Evolutionary conservation across 2,113 vertebrate genomes (phyloP).

Genomic region (Taxidea taxus): DNA sequence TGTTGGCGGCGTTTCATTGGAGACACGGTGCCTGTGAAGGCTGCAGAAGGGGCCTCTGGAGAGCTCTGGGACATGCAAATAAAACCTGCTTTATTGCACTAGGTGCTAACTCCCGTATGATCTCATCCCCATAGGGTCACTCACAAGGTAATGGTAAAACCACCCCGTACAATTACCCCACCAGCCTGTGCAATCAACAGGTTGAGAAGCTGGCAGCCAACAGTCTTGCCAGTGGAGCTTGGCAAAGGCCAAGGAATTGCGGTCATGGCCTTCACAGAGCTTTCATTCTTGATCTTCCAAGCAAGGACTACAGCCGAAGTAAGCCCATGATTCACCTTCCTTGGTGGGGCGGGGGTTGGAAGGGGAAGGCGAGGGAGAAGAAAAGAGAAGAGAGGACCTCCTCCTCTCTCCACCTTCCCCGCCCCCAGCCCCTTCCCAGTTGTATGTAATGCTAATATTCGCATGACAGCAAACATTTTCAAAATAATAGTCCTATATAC

Average conservation of each 20-base stretch:
- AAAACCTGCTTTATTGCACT: slow-evolving; percentile 80
- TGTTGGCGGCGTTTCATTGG: slow-evolving; percentile 73
- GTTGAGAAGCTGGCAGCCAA: slow-evolving; percentile 62
- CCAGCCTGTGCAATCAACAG: slow-evolving; percentile 74
- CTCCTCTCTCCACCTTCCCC: background rate
- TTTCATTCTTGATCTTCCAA: slow-evolving; percentile 67
- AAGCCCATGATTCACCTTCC: slow-evolving; percentile 62
- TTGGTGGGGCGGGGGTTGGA: background rate
- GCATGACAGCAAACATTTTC: slow-evolving; percentile 88
- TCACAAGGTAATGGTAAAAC: slow-evolving; percentile 80
- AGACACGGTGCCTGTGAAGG: slow-evolving; percentile 77
- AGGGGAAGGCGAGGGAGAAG: background rate
- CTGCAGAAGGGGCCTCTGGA: slow-evolving; percentile 73
- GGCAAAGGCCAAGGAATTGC: slow-evolving; percentile 65
- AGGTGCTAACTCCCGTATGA: slow-evolving; percentile 80
- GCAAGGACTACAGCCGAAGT: slow-evolving; percentile 53
- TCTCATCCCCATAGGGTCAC: slow-evolving; percentile 72
- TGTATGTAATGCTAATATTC: slow-evolving; percentile 83
- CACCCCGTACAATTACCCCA: slow-evolving; percentile 74
- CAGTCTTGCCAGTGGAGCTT: slow-evolving; percentile 46
- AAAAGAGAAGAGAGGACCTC: background rate
- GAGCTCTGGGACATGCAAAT: slow-evolving; percentile 81
- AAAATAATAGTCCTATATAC: slow-evolving; percentile 92
- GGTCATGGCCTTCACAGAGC: slow-evolving; percentile 17
- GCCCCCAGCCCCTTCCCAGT: slow-evolving; percentile 33